Evolutionary conservation across 37 sponge, comb jelly and placozoan genomes (phyloP), one percentile per base, ranked within the genome.

Genomic region (Beroe forskalii): DNA sequence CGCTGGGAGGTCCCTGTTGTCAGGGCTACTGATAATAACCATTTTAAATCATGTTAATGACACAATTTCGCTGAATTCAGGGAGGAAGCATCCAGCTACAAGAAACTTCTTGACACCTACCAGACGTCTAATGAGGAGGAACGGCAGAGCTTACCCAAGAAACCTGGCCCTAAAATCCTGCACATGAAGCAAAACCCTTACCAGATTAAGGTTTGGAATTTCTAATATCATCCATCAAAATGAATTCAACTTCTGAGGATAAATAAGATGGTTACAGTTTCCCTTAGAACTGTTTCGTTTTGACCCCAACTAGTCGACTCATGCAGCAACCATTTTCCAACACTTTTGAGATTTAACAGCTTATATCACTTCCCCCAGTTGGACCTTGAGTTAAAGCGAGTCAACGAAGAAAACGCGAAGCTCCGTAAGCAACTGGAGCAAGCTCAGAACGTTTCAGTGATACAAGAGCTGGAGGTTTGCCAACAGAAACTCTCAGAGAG

Each of bases 151-250:
- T 33, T 69, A 36, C 72, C 72, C 72, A 69, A 69, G 39, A 31
- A 69, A 17, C 33, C 72, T 0, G 72, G 72, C 17, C 38, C 38
- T 36, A 69, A 69, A 33, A 48, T 69, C 6, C 72, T 69, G 4
- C 72, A 69, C 72, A 69, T 69, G 72, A 69, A 35, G 32, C 72
- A 69, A 27, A 69, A 69, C 72, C 72, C 72, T 4, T 69, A 69
- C 72, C 72, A 69, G 32, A 32, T 32, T 69, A 69, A 69, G 66
- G 66, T 64, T 6, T 30, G 25, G 25, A 48, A 17, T 48, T 17
- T 48, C 12, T n/a, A n/a, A n/a, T 48, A 17, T 48, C 55, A 12
- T 48, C 55, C 55, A 48, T 48, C 12, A 12, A 48, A 48, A 48
- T 17, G 55, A 6, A 48, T 17, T 48, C 12, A 48, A 48, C 55